A percentile compares a stretch with the other conserved stretches of the same genome.
phyloP scores from a whole-genome alignment of 1,140 invertebrate species.

The Delia radicum region DNA sequence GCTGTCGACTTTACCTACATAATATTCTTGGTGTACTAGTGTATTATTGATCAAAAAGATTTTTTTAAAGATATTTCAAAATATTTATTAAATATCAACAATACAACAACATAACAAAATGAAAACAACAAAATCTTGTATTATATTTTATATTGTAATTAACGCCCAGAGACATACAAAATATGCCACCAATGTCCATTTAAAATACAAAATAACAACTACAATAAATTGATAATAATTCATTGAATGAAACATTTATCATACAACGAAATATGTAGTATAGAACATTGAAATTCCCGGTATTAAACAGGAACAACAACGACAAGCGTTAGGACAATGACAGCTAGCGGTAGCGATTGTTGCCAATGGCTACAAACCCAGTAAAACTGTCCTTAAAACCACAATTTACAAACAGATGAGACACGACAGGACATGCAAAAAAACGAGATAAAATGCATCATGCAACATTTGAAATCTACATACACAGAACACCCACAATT shows the following conservation, averaged over 20 bases:
- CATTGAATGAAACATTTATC: neutral
- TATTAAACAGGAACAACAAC: neutral
- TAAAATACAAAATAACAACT: neutral
- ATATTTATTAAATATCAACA: no score
- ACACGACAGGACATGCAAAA: neutral
- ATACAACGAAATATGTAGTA: neutral
- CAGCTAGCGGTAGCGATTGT: neutral
- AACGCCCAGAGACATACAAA: neutral
- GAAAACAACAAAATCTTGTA: no score
- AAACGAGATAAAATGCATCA: neutral
- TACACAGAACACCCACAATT: neutral
- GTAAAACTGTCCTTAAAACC: neutral
- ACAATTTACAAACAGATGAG: neutral
- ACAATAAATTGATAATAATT: neutral
- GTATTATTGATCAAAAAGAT: no score
- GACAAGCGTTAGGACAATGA: neutral
- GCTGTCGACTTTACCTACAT: no score
- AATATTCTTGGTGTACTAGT: no score
- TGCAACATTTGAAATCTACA: neutral
- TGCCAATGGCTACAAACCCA: neutral
- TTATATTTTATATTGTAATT: neutral
- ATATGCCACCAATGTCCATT: neutral
- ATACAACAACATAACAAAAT: no score
- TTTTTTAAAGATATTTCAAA: no score
- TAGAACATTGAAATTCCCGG: neutral